These are phyloP conservation scores for Tupaia chinensis DNA, from an alignment of 2,113 vertebrate genomes.

Conservation along the genomic window DNA sequence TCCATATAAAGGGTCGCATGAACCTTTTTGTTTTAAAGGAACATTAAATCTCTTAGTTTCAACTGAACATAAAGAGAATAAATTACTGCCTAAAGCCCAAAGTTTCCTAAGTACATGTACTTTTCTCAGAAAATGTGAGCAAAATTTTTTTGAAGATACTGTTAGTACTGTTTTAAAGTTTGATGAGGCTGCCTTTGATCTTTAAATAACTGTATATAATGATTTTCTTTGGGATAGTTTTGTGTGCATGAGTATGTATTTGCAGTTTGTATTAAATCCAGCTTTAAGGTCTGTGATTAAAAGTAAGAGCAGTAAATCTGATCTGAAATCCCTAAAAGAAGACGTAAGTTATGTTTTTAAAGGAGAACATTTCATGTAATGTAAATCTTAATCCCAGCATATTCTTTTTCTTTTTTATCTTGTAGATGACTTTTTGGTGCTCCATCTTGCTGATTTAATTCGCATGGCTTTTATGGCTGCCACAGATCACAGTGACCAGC, in stretches of 20 bases:
- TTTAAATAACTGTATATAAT: conserved; percentile 49
- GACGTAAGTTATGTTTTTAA: conserved; percentile 19
- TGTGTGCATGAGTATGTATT: neutral
- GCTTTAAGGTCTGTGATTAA: conserved; percentile 48
- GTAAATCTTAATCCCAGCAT: conserved; percentile 38
- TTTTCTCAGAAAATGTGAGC: conserved; percentile 40
- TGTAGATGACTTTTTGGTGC: conserved; percentile 93
- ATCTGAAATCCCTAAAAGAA: neutral
- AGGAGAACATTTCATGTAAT: neutral
- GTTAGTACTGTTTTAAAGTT: conserved; percentile 32
- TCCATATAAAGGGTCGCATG: neutral
- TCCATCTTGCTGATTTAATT: conserved; percentile 95
- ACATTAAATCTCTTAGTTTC: conserved; percentile 19
- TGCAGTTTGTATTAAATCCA: neutral
- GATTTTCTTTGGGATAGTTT: conserved; percentile 21
- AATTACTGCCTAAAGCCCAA: neutral
- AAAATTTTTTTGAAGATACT: conserved; percentile 29
- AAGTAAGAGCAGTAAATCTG: neutral
- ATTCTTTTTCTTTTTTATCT: conserved; percentile 50
- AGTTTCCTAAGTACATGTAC: conserved; percentile 46
- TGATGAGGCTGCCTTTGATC: conserved; percentile 45
- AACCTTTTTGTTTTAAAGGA: conserved; percentile 13
- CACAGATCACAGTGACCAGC: conserved; percentile 95
- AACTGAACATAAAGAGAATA: conserved; percentile 34
- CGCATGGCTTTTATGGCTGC: conserved; percentile 99